phyloP scores from a whole-genome alignment of 1,140 invertebrate species.

The Leptinotarsa texana region DNA sequence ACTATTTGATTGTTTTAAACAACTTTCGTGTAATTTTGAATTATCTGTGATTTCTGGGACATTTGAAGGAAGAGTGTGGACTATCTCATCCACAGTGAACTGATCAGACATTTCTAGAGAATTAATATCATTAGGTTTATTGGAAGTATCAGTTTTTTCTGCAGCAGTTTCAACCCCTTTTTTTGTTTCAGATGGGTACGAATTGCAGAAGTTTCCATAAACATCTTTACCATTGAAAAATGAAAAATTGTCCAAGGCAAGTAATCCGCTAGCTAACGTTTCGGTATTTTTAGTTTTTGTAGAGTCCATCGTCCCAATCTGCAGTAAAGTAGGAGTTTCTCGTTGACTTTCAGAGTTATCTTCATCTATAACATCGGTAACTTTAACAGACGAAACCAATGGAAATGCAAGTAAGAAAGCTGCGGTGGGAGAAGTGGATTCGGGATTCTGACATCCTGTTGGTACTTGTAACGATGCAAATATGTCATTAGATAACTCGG shows the following conservation, averaged over 20 bases:
- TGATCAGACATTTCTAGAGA: not conserved
- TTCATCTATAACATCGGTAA: constrained; percentile 63
- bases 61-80: not conserved
- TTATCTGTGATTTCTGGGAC: not conserved
- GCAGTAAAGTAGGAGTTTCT: constrained; percentile 63
- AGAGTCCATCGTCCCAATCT: constrained; percentile 65
- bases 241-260: constrained; percentile 52
- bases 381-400: constrained; percentile 65
- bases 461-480: constrained; percentile 70
- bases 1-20: not conserved
- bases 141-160: not conserved
- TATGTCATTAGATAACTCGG: constrained; percentile 74
- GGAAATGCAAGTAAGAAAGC: constrained; percentile 78
- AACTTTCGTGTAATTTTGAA: not conserved
- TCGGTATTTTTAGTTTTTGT: constrained; percentile 55
- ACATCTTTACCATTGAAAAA: constrained; percentile 49
- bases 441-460: constrained; percentile 64
- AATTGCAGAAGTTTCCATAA: constrained; percentile 41
- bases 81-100: not conserved
- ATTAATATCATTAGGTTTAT: not conserved
- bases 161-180: not conserved
- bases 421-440: constrained; percentile 75
- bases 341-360: constrained; percentile 62
- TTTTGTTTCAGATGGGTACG: constrained; percentile 21
- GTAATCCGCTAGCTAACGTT: constrained; percentile 47